Base-by-base conservation (phyloP, 2,113 vertebrate genomes). In the Daphoenositta chrysoptera region DNA sequence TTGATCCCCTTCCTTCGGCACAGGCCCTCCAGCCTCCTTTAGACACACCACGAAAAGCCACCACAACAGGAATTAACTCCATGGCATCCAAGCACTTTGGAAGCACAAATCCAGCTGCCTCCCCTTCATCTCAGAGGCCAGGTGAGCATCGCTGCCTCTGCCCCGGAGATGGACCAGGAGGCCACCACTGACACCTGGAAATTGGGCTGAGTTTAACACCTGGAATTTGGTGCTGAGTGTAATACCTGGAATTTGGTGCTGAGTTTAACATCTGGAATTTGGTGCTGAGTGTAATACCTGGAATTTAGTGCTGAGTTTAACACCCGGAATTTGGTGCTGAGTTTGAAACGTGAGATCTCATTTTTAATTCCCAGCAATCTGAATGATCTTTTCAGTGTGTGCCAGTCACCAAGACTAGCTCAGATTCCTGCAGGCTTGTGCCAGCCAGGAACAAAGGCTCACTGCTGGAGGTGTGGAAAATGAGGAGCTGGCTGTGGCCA, bases 131-230 rank as follows among this genome's bases (percentile, higher is more conserved):
- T 39, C 30, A 2, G 60, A 81, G 79, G 14, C 11, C 26, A 5
- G 15, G 33, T 12, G 28, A 81, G 58, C 40, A 33, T 2, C 1
- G 1, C 65, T 90, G 72, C 50, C 63, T n/a, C 61, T 0, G 1
- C 15, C 20, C 28, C 1, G 1, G 58, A 5, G 15, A 50, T 0
- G 6, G 58, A 40, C 9, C 33, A 15, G 16, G 54, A 40, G 39
- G 37, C 39, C 66, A 66, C 23, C 30, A 7, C 8, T 13, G 40
- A 57, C 47, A 11, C 16, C 9, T 11, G 18, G 28, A 31, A n/a
- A 58, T 37, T 24, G 54, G 54, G 35, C 10, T 2, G 14, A 65
- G 35, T 44, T 76, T 20, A n/a, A n/a, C n/a, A n/a, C n/a, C n/a
- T n/a, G n/a, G n/a, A 31, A n/a, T 63, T 37, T 24, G 54, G 54